Conservation (phyloP, 2,113 vertebrate genomes). For the Phalacrocorax carbo region DNA sequence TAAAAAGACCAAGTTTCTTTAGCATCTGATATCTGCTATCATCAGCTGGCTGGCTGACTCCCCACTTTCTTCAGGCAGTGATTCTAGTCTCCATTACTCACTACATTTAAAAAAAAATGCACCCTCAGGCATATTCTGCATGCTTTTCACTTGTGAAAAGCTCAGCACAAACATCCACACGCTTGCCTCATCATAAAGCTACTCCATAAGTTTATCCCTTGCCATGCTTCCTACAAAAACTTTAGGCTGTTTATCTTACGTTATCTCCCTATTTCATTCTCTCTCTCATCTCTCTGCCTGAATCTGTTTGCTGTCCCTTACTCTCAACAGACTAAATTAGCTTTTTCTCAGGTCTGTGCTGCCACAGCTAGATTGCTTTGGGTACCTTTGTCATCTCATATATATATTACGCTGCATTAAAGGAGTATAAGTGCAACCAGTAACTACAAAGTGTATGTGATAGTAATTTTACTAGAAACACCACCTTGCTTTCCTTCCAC, state of each 20-base stretch:
- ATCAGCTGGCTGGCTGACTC: neutral
- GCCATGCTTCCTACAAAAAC: neutral
- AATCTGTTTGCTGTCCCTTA: neutral
- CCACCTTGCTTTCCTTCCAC: neutral
- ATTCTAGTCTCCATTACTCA: neutral
- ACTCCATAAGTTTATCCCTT: neutral
- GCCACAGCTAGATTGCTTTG: neutral
- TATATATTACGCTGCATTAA: neutral
- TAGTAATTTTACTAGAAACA: neutral
- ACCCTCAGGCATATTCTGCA: neutral
- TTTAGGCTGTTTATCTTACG: neutral
- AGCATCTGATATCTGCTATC: neutral
- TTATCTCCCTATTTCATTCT: neutral
- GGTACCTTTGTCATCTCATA: neutral
- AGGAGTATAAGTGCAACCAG: neutral
- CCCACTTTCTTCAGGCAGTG: neutral
- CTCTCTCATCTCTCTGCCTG: neutral
- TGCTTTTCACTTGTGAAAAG: neutral
- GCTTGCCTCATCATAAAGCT: neutral
- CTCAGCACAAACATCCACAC: neutral
- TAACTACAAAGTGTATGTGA: neutral
- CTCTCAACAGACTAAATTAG: neutral
- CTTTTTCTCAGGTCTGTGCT: neutral
- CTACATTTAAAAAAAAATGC: neutral
- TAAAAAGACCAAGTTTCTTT: neutral